phyloP scores from a whole-genome alignment of 2,797 vertebrate species.

The Sebastes ruberrimus region DNA sequence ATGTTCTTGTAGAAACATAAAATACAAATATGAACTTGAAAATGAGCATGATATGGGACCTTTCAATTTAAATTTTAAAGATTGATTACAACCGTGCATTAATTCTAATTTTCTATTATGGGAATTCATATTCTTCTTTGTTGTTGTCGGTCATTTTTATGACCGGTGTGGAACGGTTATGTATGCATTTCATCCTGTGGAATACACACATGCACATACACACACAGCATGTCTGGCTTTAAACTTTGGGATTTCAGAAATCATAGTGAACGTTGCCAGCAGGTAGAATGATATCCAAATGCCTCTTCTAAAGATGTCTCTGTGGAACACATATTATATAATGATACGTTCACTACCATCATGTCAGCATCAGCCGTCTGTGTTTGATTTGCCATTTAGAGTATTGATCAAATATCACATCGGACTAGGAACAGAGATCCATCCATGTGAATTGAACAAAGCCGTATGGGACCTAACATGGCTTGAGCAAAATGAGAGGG shows the following conservation, averaged over 20 bases:
- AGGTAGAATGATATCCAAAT: background rate
- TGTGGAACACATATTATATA: background rate
- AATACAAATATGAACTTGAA: too few relatives aligned
- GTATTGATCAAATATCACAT: background rate
- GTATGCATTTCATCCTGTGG: too few relatives aligned
- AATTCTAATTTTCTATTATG: too few relatives aligned
- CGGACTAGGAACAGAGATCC: background rate
- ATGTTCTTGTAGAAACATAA: too few relatives aligned
- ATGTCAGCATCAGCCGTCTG: background rate
- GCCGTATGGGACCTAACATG: background rate
- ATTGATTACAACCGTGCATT: too few relatives aligned
- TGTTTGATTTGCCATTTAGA: background rate
- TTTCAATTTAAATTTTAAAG: too few relatives aligned
- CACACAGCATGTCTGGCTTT: background rate
- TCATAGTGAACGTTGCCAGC: background rate
- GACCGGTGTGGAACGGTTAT: too few relatives aligned
- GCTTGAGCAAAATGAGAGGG: constrained; percentile 21
- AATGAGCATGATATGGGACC: too few relatives aligned
- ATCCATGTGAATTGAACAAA: background rate
- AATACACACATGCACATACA: too few relatives aligned
- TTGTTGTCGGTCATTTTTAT: too few relatives aligned
- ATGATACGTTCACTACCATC: background rate
- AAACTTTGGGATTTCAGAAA: background rate
- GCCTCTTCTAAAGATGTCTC: background rate
- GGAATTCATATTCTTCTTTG: too few relatives aligned